Base-by-base conservation (phyloP, 2,797 vertebrate species). In the Pangasius sanitwongsei region DNA sequence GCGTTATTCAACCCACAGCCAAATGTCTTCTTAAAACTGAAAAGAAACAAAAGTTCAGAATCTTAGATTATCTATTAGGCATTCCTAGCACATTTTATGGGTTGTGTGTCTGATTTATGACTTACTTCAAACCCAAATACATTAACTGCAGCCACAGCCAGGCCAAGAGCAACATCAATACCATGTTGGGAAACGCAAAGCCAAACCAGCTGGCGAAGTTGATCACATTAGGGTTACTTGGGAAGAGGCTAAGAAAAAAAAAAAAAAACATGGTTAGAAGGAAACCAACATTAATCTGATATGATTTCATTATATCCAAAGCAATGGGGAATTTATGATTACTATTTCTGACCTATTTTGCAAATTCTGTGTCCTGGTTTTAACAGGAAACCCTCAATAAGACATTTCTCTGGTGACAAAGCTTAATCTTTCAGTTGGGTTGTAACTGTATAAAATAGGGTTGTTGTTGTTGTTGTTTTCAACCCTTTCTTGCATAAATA, bases 131-230 rank as follows among this genome's bases (percentile, higher is more conserved):
- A 85, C 98, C 98, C 91, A 99, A 86, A 93, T 96, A 99, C 88
- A 97, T 48, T 48, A 95, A 87, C 94, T 97, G 97, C 18, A 99
- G 96, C 98, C 98, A 99, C 12, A 98, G 0, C 97, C 97, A 99
- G 0, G 97, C 69, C 23, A 98, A 44, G 55, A 92, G 0, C 90
- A 99, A 94, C 92, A 98, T 96, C 78, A 99, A 2, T 23, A 98
- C 0, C 97, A 96, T 96, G 93, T 95, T 96, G 16, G 98, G 98
- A 91, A 98, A 98, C 81, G 97, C 95, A 5, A 98, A 98, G 86
- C 91, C 94, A 55, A 99, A 99, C 98, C 98, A 99, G 86, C 96
- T 98, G 87, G 97, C 97, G 80, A 99, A 99, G 95, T 98, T 99
- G 92, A 99, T 95, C 88, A 98, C 82, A 0, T 95, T 96, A 4